Evolutionary conservation across 2,113 vertebrate genomes (phyloP), one percentile per base, ranked within the genome.

Genomic region (zebrafish (Danio rerio)): DNA sequence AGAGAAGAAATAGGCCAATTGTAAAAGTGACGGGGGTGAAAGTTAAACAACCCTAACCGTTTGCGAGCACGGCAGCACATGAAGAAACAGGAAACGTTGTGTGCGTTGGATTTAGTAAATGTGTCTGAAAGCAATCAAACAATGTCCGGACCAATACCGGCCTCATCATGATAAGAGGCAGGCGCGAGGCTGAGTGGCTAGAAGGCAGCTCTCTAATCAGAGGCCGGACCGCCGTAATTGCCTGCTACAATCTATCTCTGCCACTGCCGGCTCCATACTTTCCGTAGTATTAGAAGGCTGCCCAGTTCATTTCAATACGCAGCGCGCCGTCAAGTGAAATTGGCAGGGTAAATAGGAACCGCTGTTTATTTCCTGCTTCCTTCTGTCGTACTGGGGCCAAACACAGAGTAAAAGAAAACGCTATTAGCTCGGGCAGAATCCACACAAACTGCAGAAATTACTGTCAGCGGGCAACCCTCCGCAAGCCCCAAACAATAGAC

Each of bases 271-370:
- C 16, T 80, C 68, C 53, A 65, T 87, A 73, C 85, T 74, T 88
- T 89, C 89, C 87, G 71, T 83, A 0, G 47, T 79, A 65, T 89
- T 90, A 92, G 92, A 94, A 89, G 89, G 90, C 83, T 85, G 87
- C 88, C 77, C 69, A 86, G 91, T 93, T 93, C 84, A 94, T 95
- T 94, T 94, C 92, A 91, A 92, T 88, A 91, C 91, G 86, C 90
- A 87, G 88, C 87, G 90, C 59, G 84, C 87, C 85, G 83, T 92
- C 90, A 89, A 91, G 92, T 86, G 90, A 92, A 95, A 93, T 90
- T 93, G 94, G 91, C 93, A 92, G 77, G 9, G 79, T 89, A 80
- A 92, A 91, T 90, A 88, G 82, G 83, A 93, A 88, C 68, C 43
- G 56, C 71, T 21, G 87, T 93, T 94, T 91, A 85, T 93, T 92